Evolutionary conservation across 2,797 vertebrate species (phyloP).

Genomic region (Lepidocolaptes lacrymiger): DNA sequence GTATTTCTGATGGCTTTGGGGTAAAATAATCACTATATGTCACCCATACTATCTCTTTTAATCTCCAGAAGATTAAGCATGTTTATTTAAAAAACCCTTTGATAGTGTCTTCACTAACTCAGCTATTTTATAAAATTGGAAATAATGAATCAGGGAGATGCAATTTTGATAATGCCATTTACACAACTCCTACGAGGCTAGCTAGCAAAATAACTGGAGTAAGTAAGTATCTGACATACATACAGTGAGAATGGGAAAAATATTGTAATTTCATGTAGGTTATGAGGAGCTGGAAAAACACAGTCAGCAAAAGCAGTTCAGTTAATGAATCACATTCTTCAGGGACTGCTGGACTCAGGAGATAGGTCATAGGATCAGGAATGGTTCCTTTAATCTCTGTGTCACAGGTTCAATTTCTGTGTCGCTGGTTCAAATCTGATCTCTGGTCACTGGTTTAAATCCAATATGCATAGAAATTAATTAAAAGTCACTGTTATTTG

Average conservation of each 20-base stretch:
- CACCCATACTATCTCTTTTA: conserved; percentile 59
- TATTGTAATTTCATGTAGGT: conserved; percentile 55
- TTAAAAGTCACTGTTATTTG: neutral
- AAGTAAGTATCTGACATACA: conserved; percentile 41
- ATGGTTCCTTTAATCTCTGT: neutral
- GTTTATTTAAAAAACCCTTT: conserved; percentile 68
- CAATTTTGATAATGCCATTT: conserved; percentile 58
- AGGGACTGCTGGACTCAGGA: neutral
- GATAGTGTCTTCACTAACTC: conserved; percentile 67
- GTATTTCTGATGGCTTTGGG: conserved; percentile 50
- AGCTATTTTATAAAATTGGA: conserved; percentile 69
- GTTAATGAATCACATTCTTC: conserved; percentile 49
- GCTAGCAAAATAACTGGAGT: conserved; percentile 43
- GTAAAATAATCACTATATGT: conserved; percentile 51
- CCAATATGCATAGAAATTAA: neutral
- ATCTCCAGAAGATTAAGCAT: conserved; percentile 68
- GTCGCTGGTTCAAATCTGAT: neutral
- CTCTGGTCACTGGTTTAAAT: neutral
- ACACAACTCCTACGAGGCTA: conserved; percentile 21
- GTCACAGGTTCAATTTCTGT: neutral
- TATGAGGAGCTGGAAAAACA: conserved; percentile 47
- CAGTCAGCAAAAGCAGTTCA: conserved; percentile 56
- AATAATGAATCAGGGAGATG: conserved; percentile 66
- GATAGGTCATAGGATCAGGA: conserved; percentile 9
- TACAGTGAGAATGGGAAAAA: conserved; percentile 36